Evolutionary conservation across 2,888 invertebrate genomes (phyloP), one percentile per base, ranked within the genome.

Genomic region (Yponomeuta malinellus): DNA sequence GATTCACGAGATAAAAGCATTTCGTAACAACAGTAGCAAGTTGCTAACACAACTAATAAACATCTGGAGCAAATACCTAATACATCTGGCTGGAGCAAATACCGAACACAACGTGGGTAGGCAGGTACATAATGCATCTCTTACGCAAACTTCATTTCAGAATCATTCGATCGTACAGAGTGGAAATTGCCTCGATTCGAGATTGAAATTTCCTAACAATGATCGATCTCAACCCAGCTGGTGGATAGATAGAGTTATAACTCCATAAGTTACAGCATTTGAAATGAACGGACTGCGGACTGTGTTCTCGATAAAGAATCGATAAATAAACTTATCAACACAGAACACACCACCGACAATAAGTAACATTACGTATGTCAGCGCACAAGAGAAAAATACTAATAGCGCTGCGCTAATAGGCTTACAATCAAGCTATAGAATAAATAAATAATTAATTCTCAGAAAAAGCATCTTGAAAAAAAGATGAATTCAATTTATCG

Each of bases 1-100:
- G 52, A 64, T 64, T 64, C 64, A 10, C 31, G 29, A 23, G 31
- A 31, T 64, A 64, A 64, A 64, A 64, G 64, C 64, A 64, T 64
- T 64, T 64, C 64, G 15, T 59, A 59, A 59, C 3, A 59, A 15
- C 52, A 59, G 3, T 15, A 59, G 52, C 52, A 59, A 59, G 15
- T 15, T 12, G 15, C 15, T 59, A 59, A 15, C 52, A 15, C 52
- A 59, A 15, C 52, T 15, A 59, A 59, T 15, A 15, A 15, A 4
- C 5, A 59, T 15, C 52, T 15, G 52, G 52, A 59, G 2, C 52
- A 59, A 43, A 8, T 43, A 43, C 8, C 43, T 43, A 43, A 43
- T 43, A 43, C 43, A 43, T 43, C 43, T 6, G 43, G 43, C 43
- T 43, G 1, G 43, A 43, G 43, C 43, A 43, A 5, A 8, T 43